Base-by-base conservation (phyloP, 2,888 invertebrate species). In the Xestobium rufovillosum region DNA sequence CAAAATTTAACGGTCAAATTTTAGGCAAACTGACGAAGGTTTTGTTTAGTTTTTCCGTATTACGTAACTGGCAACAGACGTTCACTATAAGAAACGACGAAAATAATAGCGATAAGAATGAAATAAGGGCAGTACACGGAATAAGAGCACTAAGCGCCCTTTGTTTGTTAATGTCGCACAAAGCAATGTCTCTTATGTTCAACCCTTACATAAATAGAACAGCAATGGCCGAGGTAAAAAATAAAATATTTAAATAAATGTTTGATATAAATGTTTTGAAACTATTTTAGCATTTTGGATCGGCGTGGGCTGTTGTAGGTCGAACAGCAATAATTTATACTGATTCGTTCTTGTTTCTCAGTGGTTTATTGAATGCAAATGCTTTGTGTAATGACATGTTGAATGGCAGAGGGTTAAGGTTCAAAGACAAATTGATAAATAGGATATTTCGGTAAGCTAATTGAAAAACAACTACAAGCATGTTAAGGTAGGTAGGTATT, bases 251-350 rank as follows among this genome's bases (percentile, higher is more conserved):
- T 46, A 15, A 3, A 17, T 32, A 11, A 28, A 12, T 10, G 26
- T 11, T 36, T 31, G 25, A 17, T 12, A 35, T 14, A 34, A 3
- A 14, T 25, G 23, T 33, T n/a, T 28, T 4, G 32, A 11, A 16
- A 14, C 11, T 9, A 14, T 14, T 6, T 39, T 17, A 67, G 65
- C 49, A 43, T 14, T 53, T 63, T 26, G 51, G 57, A 19, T 49
- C 68, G 68, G 69, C 72, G 0, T 77, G 76, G 76, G 70, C 76
- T 1, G 70, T 76, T 0, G 56, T 75, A 2, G 76, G 74, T 3
- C 67, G 76, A 19, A 75, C 75, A 2, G 75, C 77, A 0, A 75
- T 75, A 10, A 60, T 77, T 11, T 77, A 76, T 55, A 78, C 78
- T 0, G 77, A 78, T 55, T 70, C 72, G 30, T 78, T 78, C 49